Evolutionary conservation across 53 echinoderm and acorn worm species (phyloP).

Genomic region (Arbacia lixula): DNA sequence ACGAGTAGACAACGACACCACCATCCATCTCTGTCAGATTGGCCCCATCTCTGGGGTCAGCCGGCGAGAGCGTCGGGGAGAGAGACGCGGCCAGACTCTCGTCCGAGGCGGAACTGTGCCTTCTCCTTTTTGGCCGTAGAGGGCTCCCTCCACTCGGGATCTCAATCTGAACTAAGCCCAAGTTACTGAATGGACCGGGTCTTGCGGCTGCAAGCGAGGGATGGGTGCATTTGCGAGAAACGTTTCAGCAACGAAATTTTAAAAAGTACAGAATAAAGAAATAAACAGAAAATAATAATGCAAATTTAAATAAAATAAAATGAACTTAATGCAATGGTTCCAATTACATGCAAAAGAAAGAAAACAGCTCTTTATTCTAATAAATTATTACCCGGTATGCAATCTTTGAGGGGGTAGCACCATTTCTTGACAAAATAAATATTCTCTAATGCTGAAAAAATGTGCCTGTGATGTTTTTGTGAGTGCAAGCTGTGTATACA

Average conservation of each 20-base stretch:
- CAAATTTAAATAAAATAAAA: too few relatives aligned
- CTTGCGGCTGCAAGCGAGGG: conserved; percentile 7
- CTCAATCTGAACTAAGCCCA: conserved; percentile 43
- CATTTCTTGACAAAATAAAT: too few relatives aligned
- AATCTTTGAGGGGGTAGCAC: too few relatives aligned
- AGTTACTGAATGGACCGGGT: neutral
- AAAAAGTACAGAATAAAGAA: too few relatives aligned
- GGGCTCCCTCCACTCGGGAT: conserved; percentile 16
- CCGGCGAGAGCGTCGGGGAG: neutral
- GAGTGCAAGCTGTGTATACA: too few relatives aligned
- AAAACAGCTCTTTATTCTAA: too few relatives aligned
- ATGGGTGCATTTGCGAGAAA: neutral
- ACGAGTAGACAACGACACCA: conserved; percentile 46
- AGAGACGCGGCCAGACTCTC: conserved; percentile 6
- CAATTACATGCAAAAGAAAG: too few relatives aligned
- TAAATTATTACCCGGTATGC: too few relatives aligned
- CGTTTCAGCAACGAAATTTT: too few relatives aligned
- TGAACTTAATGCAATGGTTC: too few relatives aligned
- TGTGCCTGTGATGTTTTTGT: too few relatives aligned
- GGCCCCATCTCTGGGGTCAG: neutral
- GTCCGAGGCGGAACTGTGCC: conserved; percentile 13
- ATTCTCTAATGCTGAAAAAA: too few relatives aligned
- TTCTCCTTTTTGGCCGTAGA: conserved; percentile 2
- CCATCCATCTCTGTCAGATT: conserved; percentile 27
- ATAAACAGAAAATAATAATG: neutral